Conservation (phyloP, 1,140 invertebrate genomes). For the Anthonomus grandis region DNA sequence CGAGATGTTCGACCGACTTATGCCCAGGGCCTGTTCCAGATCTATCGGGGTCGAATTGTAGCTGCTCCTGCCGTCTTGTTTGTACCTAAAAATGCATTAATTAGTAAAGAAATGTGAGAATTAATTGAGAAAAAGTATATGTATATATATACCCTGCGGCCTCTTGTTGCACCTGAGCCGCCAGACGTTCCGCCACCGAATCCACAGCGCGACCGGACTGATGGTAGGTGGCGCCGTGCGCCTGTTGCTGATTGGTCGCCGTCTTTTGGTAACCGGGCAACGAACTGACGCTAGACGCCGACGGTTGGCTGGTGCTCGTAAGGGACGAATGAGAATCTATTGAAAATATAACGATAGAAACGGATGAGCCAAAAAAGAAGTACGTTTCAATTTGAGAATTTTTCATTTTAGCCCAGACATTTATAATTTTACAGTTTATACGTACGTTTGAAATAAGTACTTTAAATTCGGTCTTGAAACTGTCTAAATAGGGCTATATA, state of each 20-base stretch:
- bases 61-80: slow-evolving; percentile 30
- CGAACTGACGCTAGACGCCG: slow-evolving; percentile 23
- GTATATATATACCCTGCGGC: neutral
- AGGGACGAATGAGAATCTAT: slow-evolving; percentile 13
- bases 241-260: slow-evolving; percentile 21
- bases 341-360: too few relatives aligned
- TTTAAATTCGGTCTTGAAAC: too few relatives aligned
- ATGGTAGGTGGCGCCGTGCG: slow-evolving; percentile 15
- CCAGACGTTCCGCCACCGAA: slow-evolving; percentile 18
- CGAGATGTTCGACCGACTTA: slow-evolving; percentile 55
- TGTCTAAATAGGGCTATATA: too few relatives aligned
- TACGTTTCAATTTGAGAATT: too few relatives aligned
- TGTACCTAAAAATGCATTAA: slow-evolving; percentile 18
- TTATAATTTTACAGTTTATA: too few relatives aligned
- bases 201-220: slow-evolving; percentile 9
- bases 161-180: slow-evolving; percentile 24
- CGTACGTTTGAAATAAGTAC: too few relatives aligned
- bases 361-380: too few relatives aligned
- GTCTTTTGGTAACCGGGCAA: slow-evolving; percentile 18
- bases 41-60: slow-evolving; percentile 36
- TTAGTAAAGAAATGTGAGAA: neutral
- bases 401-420: too few relatives aligned
- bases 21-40: slow-evolving; percentile 40
- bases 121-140: neutral
- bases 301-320: slow-evolving; percentile 5